phyloP scores from a whole-genome alignment of 2,888 invertebrate species.

The Eupithecia dodoneata region DNA sequence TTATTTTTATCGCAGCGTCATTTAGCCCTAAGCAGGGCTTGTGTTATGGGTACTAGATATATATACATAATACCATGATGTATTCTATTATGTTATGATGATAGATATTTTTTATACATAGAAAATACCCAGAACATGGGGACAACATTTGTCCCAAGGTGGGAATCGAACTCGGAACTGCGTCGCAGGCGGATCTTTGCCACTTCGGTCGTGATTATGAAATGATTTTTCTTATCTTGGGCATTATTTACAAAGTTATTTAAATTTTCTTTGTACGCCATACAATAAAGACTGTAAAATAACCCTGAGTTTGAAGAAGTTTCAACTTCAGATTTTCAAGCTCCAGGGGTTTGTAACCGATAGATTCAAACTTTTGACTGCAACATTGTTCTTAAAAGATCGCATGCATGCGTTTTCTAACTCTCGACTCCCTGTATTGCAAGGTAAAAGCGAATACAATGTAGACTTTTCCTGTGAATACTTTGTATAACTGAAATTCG shows the following conservation, averaged over 20 bases:
- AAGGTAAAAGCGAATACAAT: background rate
- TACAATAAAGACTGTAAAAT: background rate
- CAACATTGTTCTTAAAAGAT: constrained; percentile 9
- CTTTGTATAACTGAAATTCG: background rate
- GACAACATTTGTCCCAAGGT: no score
- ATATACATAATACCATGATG: no score
- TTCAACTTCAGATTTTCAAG: background rate
- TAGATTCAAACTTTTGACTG: constrained; percentile 10
- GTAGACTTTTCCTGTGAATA: background rate
- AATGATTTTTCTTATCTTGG: background rate
- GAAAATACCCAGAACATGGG: no score
- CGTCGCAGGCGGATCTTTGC: no score
- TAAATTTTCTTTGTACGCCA: background rate
- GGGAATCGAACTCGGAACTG: no score
- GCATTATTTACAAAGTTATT: background rate
- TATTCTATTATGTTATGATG: no score
- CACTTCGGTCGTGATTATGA: background rate
- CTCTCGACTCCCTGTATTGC: background rate
- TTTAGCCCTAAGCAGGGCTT: no score
- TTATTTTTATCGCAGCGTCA: background rate
- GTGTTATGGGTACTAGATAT: no score
- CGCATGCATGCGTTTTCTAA: background rate
- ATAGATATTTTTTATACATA: no score
- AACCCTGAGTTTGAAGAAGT: background rate
- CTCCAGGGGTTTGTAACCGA: background rate